A percentile compares a stretch with the other conserved stretches of the same genome.
Evolutionary conservation across 2,113 vertebrate species (phyloP).

Genomic region (Scopus umbretta): DNA sequence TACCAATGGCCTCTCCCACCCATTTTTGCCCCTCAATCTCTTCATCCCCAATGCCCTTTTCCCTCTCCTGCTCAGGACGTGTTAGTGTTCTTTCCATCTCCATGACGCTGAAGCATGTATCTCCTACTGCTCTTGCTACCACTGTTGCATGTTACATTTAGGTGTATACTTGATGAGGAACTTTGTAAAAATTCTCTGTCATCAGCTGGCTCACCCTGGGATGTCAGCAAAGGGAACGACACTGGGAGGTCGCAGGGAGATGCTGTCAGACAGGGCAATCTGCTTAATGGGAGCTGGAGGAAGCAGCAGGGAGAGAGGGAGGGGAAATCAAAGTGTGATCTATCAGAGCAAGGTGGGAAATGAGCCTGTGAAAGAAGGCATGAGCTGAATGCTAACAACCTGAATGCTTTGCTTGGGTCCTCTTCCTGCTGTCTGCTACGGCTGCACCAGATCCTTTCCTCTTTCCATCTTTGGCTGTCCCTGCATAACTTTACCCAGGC

Average conservation of each 20-base stretch:
- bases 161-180: not conserved
- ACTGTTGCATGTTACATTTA: not conserved
- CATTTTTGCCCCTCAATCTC: not conserved
- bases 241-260: not conserved
- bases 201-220: not conserved
- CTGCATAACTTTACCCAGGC: not conserved
- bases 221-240: not conserved
- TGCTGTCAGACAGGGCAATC: not conserved
- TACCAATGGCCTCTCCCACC: rapidly evolving
- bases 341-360: not conserved
- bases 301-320: not conserved
- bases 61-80: not conserved
- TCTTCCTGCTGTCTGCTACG: not conserved
- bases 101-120: rapidly evolving
- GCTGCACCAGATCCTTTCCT: not conserved
- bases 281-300: not conserved
- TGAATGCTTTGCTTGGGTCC: not conserved
- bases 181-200: not conserved
- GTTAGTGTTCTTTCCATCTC: not conserved
- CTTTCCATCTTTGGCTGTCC: not conserved
- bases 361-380: not conserved
- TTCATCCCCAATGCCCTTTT: not conserved
- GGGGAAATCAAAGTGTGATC: not conserved
- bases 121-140: not conserved
- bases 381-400: not conserved